phyloP scores from a whole-genome alignment of 1,140 invertebrate species.

The Muscidifurax raptorellus region DNA sequence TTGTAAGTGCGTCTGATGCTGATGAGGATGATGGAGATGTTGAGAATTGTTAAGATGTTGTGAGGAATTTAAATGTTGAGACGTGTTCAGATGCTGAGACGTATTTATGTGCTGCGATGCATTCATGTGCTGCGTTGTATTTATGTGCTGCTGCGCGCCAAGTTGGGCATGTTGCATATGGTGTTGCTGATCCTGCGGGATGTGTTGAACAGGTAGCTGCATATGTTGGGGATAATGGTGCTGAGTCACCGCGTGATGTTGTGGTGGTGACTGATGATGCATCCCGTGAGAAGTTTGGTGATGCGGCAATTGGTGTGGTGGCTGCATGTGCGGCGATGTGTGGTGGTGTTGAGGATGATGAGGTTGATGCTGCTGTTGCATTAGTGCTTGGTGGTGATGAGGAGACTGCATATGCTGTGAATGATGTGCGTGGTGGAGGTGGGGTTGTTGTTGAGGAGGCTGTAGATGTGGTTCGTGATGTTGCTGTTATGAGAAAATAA shows the following conservation, averaged over 20 bases:
- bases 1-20: constrained; percentile 37
- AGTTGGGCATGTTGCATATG: constrained; percentile 13
- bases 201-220: constrained; percentile 41
- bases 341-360: constrained; percentile 37
- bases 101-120: constrained; percentile 36
- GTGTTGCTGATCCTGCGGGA: constrained; percentile 46
- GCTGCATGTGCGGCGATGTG: constrained; percentile 43
- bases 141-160: constrained; percentile 46
- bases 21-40: constrained; percentile 51
- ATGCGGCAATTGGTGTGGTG: constrained; percentile 56
- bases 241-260: constrained; percentile 40
- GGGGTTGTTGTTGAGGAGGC: constrained; percentile 54
- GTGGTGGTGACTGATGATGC: constrained; percentile 51
- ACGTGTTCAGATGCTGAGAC: constrained; percentile 49
- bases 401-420: constrained; percentile 56
- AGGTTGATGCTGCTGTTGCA: constrained; percentile 34
- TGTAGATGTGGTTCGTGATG: constrained; percentile 62
- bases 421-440: constrained; percentile 55
- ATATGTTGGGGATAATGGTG: constrained; percentile 49
- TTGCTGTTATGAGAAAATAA: constrained; percentile 53
- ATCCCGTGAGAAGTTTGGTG: constrained; percentile 56
- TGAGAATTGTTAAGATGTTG: constrained; percentile 50
- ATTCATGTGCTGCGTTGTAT: constrained; percentile 41
- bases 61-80: constrained; percentile 3
- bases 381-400: constrained; percentile 19